Evolutionary conservation across 2,797 vertebrate species (phyloP), one percentile per base, ranked within the genome.

Genomic region (Ctenopoma kingsleyae): DNA sequence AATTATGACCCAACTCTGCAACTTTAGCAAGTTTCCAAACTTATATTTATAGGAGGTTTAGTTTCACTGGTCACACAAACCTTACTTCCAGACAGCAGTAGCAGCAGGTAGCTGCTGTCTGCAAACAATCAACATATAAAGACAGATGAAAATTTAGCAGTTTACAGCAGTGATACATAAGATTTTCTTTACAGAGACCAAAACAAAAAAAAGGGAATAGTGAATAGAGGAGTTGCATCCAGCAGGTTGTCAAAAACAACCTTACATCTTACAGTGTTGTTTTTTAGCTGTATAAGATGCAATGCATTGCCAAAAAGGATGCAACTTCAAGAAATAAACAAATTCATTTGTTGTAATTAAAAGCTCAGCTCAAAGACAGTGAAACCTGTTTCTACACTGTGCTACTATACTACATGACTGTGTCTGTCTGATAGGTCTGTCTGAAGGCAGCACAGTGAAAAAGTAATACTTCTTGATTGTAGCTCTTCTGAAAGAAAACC

Each of bases 391-490:
- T 30, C 2, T 7, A 5, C 13, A 48, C 12, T 27, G 51, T 61
- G 17, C 19, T 22, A 8, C 23, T 46, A 12, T 8, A 48, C 17
- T 30, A 69, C 11, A 38, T 38, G 13, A 5, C 40, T 62, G 16
- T 41, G 30, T 27, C 2, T 50, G 15, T 27, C 32, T n/a, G 44
- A 54, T 51, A 67, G 30, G n/a, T n/a, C n/a, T n/a, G n/a, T n/a
- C n/a, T n/a, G 13, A 74, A 40, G 43, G 32, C 30, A 30, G 35
- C 47, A 8, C n/a, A 17, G 53, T 60, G 52, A 62, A 77, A 50
- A 76, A 46, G 56, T 52, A 56, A 70, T 73, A 69, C 61, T 69
- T 19, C 38, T 52, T 58, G 19, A 81, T 67, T 36, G 36, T 65
- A 51, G 56, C 20, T 38, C 5, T 7, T 38, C 36, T 44, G 38